Conservation (phyloP, 2,797 vertebrate genomes). For the Halcyon leucocephala region DNA sequence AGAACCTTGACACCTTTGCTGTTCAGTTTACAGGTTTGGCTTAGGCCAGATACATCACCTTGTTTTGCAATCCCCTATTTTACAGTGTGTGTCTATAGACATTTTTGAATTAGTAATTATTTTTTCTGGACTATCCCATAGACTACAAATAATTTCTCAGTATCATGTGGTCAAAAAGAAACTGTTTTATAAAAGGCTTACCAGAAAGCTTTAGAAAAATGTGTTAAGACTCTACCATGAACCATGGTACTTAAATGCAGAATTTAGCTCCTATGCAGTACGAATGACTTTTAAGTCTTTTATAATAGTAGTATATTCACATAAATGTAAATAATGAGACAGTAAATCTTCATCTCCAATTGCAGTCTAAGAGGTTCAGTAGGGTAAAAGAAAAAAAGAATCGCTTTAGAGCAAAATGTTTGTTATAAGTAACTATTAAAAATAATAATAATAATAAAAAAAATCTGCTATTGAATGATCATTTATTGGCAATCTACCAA, state of each 20-base stretch:
- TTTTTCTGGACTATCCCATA: background rate
- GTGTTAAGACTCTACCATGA: background rate
- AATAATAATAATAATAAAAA: too few species aligned
- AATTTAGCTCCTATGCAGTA: background rate
- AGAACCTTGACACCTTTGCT: background rate
- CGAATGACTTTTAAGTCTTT: background rate
- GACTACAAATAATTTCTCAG: background rate
- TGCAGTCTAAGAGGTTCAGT: background rate
- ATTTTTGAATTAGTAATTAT: background rate
- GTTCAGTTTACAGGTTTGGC: background rate
- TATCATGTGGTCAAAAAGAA: background rate
- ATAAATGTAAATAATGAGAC: background rate
- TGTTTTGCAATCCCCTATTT: background rate
- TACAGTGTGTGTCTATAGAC: background rate
- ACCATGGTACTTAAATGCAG: background rate
- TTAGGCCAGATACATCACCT: background rate
- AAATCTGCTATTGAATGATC: background rate
- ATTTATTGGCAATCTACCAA: background rate
- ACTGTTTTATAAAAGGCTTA: background rate
- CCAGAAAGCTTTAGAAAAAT: background rate
- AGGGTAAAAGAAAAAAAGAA: background rate
- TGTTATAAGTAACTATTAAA: background rate
- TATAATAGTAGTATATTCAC: background rate
- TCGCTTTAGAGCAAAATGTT: background rate
- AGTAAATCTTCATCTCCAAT: background rate